These are phyloP conservation scores for Muntiacus muntjak DNA, from an alignment of 2,113 vertebrate species.

Conservation along the genomic window DNA sequence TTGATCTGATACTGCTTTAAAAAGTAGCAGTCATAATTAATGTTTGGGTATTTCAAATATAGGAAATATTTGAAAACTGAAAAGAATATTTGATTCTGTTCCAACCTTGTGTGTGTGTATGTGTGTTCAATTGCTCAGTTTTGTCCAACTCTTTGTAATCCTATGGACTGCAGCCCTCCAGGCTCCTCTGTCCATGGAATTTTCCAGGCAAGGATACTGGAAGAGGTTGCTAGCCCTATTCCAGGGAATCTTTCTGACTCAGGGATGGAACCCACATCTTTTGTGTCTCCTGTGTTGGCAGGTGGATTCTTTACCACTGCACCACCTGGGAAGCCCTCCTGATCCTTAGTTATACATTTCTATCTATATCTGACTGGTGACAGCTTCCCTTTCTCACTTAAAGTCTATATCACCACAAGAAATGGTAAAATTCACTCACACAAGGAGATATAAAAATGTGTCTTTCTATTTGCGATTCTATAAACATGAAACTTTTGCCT, in stretches of 20 bases:
- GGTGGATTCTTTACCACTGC: background rate
- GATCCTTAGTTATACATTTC: background rate
- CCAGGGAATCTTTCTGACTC: background rate
- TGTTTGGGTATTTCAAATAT: background rate
- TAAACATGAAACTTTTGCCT: background rate
- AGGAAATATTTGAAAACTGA: background rate
- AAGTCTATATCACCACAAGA: background rate
- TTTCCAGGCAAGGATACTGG: background rate
- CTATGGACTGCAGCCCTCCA: background rate
- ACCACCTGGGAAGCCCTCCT: background rate
- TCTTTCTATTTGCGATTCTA: background rate
- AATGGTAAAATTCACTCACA: slow-evolving; percentile 9
- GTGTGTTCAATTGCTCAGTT: background rate
- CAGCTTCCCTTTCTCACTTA: background rate
- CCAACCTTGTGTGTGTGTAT: background rate
- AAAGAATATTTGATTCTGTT: background rate
- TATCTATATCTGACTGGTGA: background rate
- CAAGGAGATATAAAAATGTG: background rate
- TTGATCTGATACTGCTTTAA: background rate
- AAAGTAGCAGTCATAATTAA: background rate
- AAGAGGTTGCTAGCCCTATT: background rate
- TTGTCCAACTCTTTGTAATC: background rate
- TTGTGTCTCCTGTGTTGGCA: background rate
- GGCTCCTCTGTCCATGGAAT: background rate
- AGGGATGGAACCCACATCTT: background rate